A percentile compares a stretch with the other conserved stretches of the same genome.
Conservation (phyloP, 2,797 vertebrate genomes). For the Intellagama lesueurii region DNA sequence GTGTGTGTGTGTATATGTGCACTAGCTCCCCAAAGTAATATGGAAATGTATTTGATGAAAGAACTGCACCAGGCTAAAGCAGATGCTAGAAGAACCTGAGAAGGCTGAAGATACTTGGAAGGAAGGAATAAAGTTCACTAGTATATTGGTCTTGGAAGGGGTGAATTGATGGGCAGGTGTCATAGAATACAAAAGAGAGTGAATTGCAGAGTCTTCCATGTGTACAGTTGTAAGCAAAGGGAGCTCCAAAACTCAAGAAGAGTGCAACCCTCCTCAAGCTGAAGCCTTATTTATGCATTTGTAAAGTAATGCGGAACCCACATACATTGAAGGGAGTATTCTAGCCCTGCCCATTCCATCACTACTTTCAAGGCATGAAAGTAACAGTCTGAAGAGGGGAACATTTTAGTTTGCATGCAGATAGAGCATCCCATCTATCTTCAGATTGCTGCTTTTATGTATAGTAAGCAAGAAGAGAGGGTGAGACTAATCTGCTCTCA, state of each 20-base stretch:
- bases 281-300: too few relatives aligned
- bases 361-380: too few relatives aligned
- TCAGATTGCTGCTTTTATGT: too few relatives aligned
- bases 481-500: too few relatives aligned
- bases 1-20: constrained; percentile 33
- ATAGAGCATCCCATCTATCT: too few relatives aligned
- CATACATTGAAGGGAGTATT: too few relatives aligned
- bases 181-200: not conserved
- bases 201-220: too few relatives aligned
- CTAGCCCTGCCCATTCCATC: too few relatives aligned
- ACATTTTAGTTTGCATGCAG: too few relatives aligned
- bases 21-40: constrained; percentile 62
- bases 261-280: not conserved
- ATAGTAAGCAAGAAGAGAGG: too few relatives aligned
- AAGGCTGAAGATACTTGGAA: not conserved
- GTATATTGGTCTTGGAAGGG: not conserved
- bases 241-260: not conserved
- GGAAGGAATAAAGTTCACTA: not conserved
- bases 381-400: too few relatives aligned
- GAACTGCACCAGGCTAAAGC: rapidly evolving
- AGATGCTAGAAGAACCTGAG: not conserved
- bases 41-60: constrained; percentile 41
- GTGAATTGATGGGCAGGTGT: not conserved
- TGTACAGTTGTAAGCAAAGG: not conserved
- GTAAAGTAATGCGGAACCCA: too few relatives aligned